Base-by-base conservation (phyloP, 2,888 invertebrate genomes). In the Liposcelis brunnea region DNA sequence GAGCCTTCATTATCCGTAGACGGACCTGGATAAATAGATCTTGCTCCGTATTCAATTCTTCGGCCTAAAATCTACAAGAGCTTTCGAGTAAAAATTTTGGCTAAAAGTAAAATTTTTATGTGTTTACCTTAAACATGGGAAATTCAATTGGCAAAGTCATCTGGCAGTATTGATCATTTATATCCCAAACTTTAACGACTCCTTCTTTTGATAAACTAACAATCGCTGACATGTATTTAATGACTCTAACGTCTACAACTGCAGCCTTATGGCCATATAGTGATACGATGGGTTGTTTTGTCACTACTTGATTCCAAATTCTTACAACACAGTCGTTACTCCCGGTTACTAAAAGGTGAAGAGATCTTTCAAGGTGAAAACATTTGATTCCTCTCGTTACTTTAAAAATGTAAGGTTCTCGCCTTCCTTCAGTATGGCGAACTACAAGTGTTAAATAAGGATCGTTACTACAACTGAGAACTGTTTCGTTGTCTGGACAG, bases 151-250 rank as follows among this genome's bases (percentile, higher is more conserved):
- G 65, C 14, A 75, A 54, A 1, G 67, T 69, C 56, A 75, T 74
- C 3, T 73, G 58, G 38, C 74, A 65, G 45, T 63, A 66, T 47
- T 72, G 69, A 49, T 72, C 71, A 49, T 68, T 68, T 33, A 75
- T 55, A 51, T 74, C 69, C 74, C 75, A 76, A 21, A 75, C 61
- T 54, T 73, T 70, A 10, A 76, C 52, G 16, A 64, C 61, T 75
- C 69, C 74, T 54, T 73, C 70, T 48, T 58, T 62, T 33, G 71
- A 70, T 50, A 64, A 69, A 14, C 70, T 74, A 1, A 75, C 47
- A 2, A 74, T 64, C 1, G 68, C 56, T 44, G 68, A 60, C 44
- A 63, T 59, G 2, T 62, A 59, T 1, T 69, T 66, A 5, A 74
- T 50, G 1, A 74, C 62, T 31, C 65, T 64, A 0, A 76, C 61